Percentiles rank a stretch among this genome's conserved stretches.
Conservation (phyloP, 2,113 vertebrate species). For the Microcebus lehilahytsara region DNA sequence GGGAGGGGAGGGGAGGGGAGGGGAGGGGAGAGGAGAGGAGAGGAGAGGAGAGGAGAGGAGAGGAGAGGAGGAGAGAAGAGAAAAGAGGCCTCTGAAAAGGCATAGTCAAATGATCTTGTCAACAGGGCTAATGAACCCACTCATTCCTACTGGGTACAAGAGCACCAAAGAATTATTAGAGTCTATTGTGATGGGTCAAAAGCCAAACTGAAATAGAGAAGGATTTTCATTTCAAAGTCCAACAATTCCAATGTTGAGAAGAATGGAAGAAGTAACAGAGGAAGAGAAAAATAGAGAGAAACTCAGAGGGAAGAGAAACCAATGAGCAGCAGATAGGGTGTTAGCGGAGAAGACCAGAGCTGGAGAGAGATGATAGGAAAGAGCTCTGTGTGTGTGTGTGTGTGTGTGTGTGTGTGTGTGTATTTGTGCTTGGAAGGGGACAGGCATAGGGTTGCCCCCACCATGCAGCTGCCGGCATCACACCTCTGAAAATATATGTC, state of each 20-base stretch:
- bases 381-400: neutral
- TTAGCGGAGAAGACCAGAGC: neutral
- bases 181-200: neutral
- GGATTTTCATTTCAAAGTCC: neutral
- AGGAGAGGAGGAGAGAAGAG: no score
- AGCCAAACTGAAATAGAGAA: neutral
- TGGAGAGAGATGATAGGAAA: neutral
- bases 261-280: neutral
- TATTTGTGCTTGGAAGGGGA: fast-evolving
- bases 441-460: neutral
- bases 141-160: neutral
- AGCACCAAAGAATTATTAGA: neutral
- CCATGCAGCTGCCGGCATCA: fast-evolving
- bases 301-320: neutral
- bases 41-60: no score
- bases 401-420: fast-evolving
- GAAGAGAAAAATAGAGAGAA: neutral
- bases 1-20: no score
- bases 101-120: neutral
- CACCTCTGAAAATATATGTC: neutral
- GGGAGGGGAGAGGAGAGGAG: no score
- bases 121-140: neutral
- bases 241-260: neutral
- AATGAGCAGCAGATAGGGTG: neutral
- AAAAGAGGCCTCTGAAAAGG: neutral